phyloP scores from a whole-genome alignment of 2,113 vertebrate genomes.

The Emberiza fucata region DNA sequence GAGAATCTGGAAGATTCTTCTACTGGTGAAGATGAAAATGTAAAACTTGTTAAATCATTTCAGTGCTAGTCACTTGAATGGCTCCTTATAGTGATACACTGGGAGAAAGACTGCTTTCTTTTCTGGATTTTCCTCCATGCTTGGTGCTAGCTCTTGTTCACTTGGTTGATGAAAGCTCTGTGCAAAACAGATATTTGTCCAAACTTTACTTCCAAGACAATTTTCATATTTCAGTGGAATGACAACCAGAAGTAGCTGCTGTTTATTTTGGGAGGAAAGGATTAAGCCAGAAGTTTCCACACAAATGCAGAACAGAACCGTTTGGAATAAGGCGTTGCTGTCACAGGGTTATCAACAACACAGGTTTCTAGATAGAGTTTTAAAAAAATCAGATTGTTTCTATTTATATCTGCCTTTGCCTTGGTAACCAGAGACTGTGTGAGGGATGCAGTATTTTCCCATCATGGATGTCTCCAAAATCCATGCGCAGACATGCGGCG shows the following conservation, averaged over 20 bases:
- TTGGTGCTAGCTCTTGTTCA: neutral
- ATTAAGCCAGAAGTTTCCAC: slow-evolving; percentile 1
- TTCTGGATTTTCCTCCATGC: neutral
- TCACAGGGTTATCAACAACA: neutral
- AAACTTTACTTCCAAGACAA: neutral
- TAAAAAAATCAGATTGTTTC: neutral
- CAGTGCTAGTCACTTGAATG: neutral
- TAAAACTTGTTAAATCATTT: neutral
- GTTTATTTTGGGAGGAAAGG: neutral
- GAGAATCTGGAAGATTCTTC: neutral
- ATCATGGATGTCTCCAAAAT: neutral
- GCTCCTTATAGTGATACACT: neutral
- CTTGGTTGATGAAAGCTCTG: neutral
- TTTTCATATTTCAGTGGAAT: neutral
- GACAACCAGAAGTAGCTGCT: neutral
- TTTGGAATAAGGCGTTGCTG: neutral
- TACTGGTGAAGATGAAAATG: neutral
- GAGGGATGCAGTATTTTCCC: slow-evolving; percentile 13
- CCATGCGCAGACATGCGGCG: neutral
- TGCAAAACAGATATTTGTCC: neutral
- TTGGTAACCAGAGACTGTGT: slow-evolving; percentile 36
- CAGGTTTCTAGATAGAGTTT: neutral
- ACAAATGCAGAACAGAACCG: neutral
- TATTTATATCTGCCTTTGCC: slow-evolving; percentile 41
- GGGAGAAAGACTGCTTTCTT: neutral